Evolutionary conservation across 2,113 vertebrate genomes (phyloP).

Genomic region (Oostethus manadensis): DNA sequence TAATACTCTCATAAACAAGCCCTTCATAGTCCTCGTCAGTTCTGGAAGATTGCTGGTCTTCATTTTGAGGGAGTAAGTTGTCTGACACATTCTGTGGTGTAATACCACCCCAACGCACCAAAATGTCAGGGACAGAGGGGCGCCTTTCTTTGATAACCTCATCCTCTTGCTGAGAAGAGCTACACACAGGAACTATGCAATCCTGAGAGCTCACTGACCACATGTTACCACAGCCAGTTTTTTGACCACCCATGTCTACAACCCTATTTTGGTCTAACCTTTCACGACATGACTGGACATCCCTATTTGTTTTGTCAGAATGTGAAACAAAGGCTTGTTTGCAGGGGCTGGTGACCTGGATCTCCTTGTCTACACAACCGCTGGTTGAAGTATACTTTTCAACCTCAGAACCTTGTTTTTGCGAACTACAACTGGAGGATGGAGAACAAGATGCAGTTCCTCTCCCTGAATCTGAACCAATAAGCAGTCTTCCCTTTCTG

Average conservation of each 20-base stretch:
- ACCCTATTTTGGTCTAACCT: neutral
- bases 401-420: conserved; percentile 5
- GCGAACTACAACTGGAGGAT: conserved; percentile 26
- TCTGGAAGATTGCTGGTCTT: neutral
- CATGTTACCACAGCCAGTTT: conserved; percentile 6
- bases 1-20: neutral
- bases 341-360: accelerated
- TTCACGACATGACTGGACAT: neutral
- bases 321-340: neutral
- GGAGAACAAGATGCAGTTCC: conserved; percentile 37
- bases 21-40: neutral
- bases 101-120: conserved; percentile 28
- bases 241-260: neutral
- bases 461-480: conserved; percentile 49
- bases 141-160: conserved; percentile 30
- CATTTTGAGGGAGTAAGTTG: neutral
- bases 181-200: conserved; percentile 17
- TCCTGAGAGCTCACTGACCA: conserved; percentile 40
- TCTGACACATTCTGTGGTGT: conserved; percentile 3
- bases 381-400: neutral
- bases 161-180: conserved; percentile 43
- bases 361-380: neutral
- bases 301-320: neutral
- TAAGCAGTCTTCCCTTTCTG: neutral
- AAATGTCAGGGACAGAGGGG: conserved; percentile 39